Evolutionary conservation across 2,888 invertebrate genomes (phyloP).

Genomic region (Idaea dimidiata): DNA sequence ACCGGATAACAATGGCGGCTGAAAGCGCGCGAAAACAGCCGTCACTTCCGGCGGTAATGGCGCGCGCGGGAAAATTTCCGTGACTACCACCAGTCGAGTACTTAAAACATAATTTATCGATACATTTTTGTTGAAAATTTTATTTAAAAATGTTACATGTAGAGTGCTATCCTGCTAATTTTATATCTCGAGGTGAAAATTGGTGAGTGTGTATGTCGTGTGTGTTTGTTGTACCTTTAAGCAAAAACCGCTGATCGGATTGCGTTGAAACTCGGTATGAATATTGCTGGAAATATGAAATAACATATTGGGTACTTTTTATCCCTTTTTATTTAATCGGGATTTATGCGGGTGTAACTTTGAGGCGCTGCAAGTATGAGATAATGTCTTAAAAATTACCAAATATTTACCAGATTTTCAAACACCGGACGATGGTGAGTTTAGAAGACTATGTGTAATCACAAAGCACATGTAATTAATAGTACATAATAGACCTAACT

Average conservation of each 20-base stretch:
- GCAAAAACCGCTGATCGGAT: no score
- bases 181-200: no score
- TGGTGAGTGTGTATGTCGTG: no score
- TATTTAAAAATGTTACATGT: conserved; percentile 37
- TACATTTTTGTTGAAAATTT: conserved; percentile 36
- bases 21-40: conserved; percentile 62
- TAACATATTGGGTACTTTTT: no score
- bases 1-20: conserved; percentile 35
- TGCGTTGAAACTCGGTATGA: no score
- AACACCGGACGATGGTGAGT: conserved; percentile 73
- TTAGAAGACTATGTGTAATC: conserved; percentile 26
- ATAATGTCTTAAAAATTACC: conserved; percentile 8
- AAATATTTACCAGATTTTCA: conserved; percentile 62
- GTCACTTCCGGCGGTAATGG: conserved; percentile 77
- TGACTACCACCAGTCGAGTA: conserved; percentile 43
- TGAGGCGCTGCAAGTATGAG: no score
- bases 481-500: not conserved
- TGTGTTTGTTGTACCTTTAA: no score
- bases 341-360: no score
- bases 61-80: conserved; percentile 52
- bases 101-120: conserved; percentile 50
- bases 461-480: not conserved
- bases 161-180: conserved; percentile 24
- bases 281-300: no score
- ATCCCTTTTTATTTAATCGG: no score